A percentile compares a stretch with the other conserved stretches of the same genome.
phyloP scores from a whole-genome alignment of 2,113 vertebrate species.

The Hippocampus guttulatus region DNA sequence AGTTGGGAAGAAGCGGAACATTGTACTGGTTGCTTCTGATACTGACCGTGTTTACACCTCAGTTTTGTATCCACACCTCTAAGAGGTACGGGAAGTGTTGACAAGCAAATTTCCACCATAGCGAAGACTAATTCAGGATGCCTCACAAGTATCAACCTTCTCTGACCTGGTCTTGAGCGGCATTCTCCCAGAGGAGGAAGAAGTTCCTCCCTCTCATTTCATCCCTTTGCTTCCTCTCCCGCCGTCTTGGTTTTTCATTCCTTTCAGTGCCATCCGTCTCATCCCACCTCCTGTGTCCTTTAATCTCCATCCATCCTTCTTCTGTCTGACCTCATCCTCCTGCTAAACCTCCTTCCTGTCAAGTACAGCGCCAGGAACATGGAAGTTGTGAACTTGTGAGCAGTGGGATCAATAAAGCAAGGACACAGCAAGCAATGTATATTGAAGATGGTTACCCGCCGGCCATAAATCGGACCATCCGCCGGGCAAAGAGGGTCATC shows the following conservation, averaged over 20 bases:
- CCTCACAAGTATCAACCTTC: conserved; percentile 66
- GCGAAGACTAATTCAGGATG: conserved; percentile 53
- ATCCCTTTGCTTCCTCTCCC: not conserved
- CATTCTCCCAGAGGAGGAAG: conserved; percentile 56
- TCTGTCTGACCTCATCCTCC: conserved; percentile 71
- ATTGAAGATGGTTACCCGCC: conserved; percentile 51
- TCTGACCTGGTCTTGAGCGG: conserved; percentile 49
- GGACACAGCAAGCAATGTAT: conserved; percentile 67
- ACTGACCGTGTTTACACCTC: not conserved
- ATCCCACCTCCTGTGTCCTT: conserved; percentile 16
- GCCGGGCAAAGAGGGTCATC: conserved; percentile 38
- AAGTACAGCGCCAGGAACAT: conserved; percentile 65
- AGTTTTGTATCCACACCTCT: conserved; percentile 51
- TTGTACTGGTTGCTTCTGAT: conserved; percentile 13
- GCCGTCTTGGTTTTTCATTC: not conserved
- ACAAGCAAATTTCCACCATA: conserved; percentile 56
- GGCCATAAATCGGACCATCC: conserved; percentile 67
- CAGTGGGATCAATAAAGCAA: conserved; percentile 75
- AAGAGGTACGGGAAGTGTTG: conserved; percentile 59
- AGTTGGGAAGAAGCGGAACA: conserved; percentile 21
- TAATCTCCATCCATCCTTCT: conserved; percentile 47
- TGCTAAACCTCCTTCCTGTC: conserved; percentile 73
- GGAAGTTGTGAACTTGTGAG: conserved; percentile 75
- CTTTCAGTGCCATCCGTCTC: conserved; percentile 6
- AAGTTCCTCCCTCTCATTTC: conserved; percentile 31